phyloP scores from a whole-genome alignment of 2,888 invertebrate genomes.

The Cephus nigrinus region DNA sequence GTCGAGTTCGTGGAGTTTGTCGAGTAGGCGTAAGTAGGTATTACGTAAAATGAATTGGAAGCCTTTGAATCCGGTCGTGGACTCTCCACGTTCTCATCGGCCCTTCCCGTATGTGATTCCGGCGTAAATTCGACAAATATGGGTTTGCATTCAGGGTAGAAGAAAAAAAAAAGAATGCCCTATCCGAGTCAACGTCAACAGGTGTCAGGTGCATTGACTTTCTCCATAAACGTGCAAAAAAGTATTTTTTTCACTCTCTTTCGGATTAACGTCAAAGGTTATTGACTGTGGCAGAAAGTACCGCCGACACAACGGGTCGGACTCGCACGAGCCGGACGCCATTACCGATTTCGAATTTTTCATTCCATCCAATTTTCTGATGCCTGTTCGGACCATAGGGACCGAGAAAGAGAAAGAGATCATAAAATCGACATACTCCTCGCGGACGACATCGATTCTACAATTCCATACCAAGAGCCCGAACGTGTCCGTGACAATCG shows the following conservation, averaged over 20 bases:
- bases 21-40: neutral
- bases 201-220: neutral
- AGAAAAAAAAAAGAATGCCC: neutral
- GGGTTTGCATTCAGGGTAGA: neutral
- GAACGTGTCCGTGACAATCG: neutral
- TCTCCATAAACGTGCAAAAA: neutral
- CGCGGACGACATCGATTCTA: neutral
- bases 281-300: neutral
- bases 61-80: neutral
- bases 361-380: slow-evolving; percentile 27
- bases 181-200: neutral
- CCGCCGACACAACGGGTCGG: neutral
- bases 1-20: neutral
- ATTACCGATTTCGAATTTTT: slow-evolving; percentile 43
- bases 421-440: neutral
- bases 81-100: neutral
- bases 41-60: neutral
- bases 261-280: neutral
- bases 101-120: neutral
- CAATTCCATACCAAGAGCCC: neutral
- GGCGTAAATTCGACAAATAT: neutral
- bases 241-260: neutral
- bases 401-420: neutral
- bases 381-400: neutral
- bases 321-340: slow-evolving; percentile 34